phyloP scores from a whole-genome alignment of 2,113 vertebrate genomes.

The Indicator indicator region DNA sequence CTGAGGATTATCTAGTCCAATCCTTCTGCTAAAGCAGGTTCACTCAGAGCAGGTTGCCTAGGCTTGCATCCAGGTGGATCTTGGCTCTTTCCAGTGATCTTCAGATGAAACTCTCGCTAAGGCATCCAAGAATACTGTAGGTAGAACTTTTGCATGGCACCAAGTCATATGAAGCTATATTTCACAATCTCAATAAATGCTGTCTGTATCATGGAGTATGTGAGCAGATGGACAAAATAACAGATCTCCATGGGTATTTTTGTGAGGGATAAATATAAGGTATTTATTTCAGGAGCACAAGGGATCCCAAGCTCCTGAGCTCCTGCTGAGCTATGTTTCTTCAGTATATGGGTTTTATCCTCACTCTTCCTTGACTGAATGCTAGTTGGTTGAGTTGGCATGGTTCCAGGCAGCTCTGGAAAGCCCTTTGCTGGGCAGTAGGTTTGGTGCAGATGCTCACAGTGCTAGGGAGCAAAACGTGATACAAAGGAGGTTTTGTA shows the following conservation, averaged over 20 bases:
- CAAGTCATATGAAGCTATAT: neutral
- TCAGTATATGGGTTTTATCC: neutral
- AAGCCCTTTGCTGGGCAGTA: too few species aligned
- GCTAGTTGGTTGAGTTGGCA: neutral
- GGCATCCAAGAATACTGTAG: neutral
- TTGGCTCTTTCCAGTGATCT: too few species aligned
- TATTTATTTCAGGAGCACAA: neutral
- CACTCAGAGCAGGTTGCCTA: too few species aligned
- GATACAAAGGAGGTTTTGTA: too few species aligned
- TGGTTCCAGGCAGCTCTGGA: neutral
- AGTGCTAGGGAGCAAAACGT: too few species aligned
- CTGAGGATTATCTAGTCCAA: too few species aligned
- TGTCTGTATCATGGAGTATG: neutral
- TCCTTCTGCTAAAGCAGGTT: too few species aligned
- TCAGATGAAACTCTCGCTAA: neutral
- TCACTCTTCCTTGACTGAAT: neutral
- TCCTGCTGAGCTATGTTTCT: neutral
- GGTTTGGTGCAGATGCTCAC: too few species aligned
- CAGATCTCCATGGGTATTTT: neutral
- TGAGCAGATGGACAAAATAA: neutral
- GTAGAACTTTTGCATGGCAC: neutral
- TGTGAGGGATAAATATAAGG: neutral
- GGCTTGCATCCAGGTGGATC: too few species aligned
- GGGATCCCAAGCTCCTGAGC: neutral
- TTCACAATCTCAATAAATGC: neutral